Evolutionary conservation across 2,888 invertebrate species (phyloP).

Genomic region (Idaea aversata): DNA sequence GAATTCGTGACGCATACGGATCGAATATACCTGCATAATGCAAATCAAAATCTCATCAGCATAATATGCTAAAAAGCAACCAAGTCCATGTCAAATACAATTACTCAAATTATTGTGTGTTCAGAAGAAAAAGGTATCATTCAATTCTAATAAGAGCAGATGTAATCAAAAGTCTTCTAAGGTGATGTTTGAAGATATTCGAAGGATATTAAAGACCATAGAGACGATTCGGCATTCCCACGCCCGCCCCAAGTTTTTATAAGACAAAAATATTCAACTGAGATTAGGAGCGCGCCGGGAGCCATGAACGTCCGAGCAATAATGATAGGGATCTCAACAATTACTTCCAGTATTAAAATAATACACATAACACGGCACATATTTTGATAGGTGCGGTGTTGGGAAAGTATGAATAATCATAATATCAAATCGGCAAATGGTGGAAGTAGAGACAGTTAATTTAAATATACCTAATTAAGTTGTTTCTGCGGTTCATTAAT

Average conservation of each 20-base stretch:
- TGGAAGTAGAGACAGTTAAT: background rate
- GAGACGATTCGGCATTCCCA: conserved; percentile 51
- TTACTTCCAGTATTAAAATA: conserved; percentile 60
- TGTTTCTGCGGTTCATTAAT: conserved; percentile 14
- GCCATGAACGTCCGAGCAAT: conserved; percentile 59
- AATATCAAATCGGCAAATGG: conserved; percentile 21
- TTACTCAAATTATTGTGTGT: conserved; percentile 9
- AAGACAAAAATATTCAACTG: conserved; percentile 46
- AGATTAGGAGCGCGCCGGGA: conserved; percentile 58
- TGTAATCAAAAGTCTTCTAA: conserved; percentile 37
- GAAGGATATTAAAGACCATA: conserved; percentile 47
- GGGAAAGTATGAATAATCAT: conserved; percentile 50
- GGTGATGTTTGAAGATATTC: conserved; percentile 43
- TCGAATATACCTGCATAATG: conserved; percentile 31
- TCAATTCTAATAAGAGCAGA: conserved; percentile 16
- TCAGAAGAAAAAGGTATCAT: conserved; percentile 21
- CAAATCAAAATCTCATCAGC: conserved; percentile 24
- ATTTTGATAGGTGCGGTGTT: conserved; percentile 36
- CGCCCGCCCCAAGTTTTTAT: conserved; percentile 47
- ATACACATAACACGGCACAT: conserved; percentile 35
- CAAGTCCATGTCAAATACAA: conserved; percentile 1
- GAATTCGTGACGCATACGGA: conserved; percentile 53
- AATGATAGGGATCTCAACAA: conserved; percentile 73
- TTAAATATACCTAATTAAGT: background rate
- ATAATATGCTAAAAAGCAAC: conserved; percentile 13